Percentiles rank a stretch among this genome's conserved stretches.
Evolutionary conservation across 2,797 vertebrate genomes (phyloP).

Genomic region (Macropus fuliginosus): DNA sequence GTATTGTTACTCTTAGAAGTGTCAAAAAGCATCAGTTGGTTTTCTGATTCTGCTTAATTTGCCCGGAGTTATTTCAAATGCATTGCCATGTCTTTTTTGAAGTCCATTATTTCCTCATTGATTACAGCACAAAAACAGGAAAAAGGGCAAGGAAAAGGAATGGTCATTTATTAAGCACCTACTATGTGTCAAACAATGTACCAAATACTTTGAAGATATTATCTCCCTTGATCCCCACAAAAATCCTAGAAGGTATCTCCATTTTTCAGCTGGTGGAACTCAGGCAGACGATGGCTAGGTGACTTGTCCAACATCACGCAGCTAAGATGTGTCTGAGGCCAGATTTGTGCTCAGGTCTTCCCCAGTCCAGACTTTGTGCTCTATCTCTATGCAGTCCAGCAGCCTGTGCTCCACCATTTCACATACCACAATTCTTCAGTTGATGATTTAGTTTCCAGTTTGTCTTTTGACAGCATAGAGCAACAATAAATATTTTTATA

Average conservation of each 20-base stretch:
- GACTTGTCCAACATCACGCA: not conserved
- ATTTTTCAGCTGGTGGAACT: not conserved
- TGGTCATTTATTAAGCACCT: not conserved
- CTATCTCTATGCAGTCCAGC: not conserved
- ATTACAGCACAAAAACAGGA: not conserved
- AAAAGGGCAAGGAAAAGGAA: not conserved
- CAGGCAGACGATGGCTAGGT: not conserved
- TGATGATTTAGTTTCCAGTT: not conserved
- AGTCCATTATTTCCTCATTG: not conserved
- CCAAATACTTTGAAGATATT: not conserved
- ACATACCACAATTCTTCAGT: not conserved
- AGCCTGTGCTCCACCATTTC: not conserved
- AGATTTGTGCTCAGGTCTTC: not conserved
- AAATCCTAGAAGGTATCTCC: not conserved
- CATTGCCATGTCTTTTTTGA: not conserved
- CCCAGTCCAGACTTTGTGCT: not conserved
- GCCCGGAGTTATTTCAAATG: not conserved
- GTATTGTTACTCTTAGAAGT: not conserved
- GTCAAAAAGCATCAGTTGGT: not conserved
- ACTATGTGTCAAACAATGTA: not conserved
- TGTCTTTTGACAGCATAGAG: not conserved
- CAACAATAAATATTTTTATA: not conserved
- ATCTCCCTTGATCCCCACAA: not conserved
- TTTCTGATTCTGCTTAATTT: not conserved
- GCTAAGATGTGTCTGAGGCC: not conserved